These are phyloP conservation scores for Triplophysa tibetana DNA, from an alignment of 2,113 vertebrate genomes.

Conservation along the genomic window DNA sequence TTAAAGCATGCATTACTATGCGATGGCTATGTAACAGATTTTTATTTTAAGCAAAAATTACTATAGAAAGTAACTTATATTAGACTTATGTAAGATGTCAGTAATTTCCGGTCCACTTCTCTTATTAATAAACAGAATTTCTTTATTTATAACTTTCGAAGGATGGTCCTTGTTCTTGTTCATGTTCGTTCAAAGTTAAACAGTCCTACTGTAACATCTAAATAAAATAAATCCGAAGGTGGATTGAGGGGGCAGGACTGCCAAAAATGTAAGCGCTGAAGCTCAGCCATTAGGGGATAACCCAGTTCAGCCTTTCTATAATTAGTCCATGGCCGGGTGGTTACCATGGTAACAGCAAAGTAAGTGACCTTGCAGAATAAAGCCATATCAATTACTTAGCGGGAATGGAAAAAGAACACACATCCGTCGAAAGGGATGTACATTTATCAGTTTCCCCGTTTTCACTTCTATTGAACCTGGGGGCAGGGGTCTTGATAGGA, in stretches of 20 bases:
- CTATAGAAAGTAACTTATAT: too few relatives aligned
- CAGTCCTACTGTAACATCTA: not conserved
- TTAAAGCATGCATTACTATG: too few relatives aligned
- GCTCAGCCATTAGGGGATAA: conserved; percentile 22
- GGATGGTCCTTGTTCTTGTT: too few relatives aligned
- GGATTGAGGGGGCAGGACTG: not conserved
- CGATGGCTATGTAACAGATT: too few relatives aligned
- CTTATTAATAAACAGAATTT: too few relatives aligned
- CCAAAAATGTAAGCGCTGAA: conserved; percentile 9
- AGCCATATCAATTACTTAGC: not conserved
- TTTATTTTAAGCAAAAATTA: too few relatives aligned
- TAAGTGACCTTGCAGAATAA: conserved; percentile 19
- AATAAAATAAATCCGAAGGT: conserved; percentile 1
- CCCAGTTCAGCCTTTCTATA: conserved; percentile 33
- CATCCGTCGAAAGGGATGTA: not conserved
- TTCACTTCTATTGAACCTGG: not conserved
- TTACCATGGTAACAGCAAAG: conserved; percentile 13
- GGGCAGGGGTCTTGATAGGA: not conserved
- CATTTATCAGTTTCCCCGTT: conserved; percentile 11
- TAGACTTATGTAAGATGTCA: too few relatives aligned
- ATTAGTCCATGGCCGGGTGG: conserved; percentile 10
- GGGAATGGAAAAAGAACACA: conserved; percentile 22
- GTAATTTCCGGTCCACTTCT: too few relatives aligned
- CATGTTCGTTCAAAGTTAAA: too few relatives aligned
- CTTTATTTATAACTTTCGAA: too few relatives aligned